phyloP scores from a whole-genome alignment of 2,888 invertebrate genomes.

The Athrips mouffetella region DNA sequence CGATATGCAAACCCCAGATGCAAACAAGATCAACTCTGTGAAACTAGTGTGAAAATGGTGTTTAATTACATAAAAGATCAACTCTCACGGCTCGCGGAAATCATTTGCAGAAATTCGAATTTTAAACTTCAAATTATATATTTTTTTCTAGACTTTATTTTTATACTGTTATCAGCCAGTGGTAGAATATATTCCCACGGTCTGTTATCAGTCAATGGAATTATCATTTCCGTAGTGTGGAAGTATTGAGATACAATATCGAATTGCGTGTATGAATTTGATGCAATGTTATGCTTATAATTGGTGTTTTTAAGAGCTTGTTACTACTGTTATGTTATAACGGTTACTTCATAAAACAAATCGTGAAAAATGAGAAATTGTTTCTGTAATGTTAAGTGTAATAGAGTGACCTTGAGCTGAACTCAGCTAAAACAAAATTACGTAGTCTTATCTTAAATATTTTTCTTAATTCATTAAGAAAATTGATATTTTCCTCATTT shows the following conservation, averaged over 20 bases:
- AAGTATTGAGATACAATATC: conserved; percentile 5
- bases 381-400: too few relatives aligned
- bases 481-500: too few relatives aligned
- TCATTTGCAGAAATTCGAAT: neutral
- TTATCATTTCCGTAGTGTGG: conserved; percentile 8
- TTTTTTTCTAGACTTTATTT: conserved; percentile 23
- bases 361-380: too few relatives aligned
- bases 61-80: too few relatives aligned
- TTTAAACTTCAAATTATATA: neutral
- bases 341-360: too few relatives aligned
- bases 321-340: neutral
- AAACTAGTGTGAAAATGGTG: too few relatives aligned
- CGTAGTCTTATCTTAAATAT: too few relatives aligned
- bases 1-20: neutral
- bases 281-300: neutral
- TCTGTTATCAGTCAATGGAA: conserved; percentile 23
- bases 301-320: neutral
- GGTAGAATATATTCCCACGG: conserved; percentile 56
- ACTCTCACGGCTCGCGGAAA: conserved; percentile 1
- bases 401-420: too few relatives aligned
- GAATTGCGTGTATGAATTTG: conserved; percentile 4
- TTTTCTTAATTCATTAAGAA: too few relatives aligned
- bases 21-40: neutral
- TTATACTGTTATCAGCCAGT: conserved; percentile 32
- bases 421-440: too few relatives aligned